A percentile compares a stretch with the other conserved stretches of the same genome.
Conservation (phyloP, 2,888 invertebrate genomes). For the Imbricaverruca yamaguchii region DNA sequence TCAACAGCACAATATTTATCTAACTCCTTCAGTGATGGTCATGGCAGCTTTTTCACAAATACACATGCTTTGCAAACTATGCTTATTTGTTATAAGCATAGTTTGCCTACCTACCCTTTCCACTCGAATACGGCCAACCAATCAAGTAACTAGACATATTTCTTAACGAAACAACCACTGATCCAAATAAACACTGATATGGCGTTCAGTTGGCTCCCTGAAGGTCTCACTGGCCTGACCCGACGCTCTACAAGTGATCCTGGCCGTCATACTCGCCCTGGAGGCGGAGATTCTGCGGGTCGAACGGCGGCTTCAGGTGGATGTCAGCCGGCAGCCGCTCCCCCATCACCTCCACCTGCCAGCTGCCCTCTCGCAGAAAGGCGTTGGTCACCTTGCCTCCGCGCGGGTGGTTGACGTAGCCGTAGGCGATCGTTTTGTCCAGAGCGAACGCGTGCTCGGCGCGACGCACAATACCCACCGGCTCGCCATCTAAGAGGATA, state of each 20-base stretch:
- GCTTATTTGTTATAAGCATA: too few relatives aligned
- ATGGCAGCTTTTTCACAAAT: too few relatives aligned
- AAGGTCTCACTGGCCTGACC: background rate
- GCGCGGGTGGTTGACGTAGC: conserved; percentile 43
- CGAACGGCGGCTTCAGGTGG: conserved; percentile 69
- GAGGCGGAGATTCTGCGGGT: conserved; percentile 65
- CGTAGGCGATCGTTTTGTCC: conserved; percentile 54
- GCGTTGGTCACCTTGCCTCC: conserved; percentile 27
- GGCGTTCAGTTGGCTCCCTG: too few relatives aligned
- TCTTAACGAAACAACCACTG: too few relatives aligned
- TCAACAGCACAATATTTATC: too few relatives aligned
- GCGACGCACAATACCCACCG: conserved; percentile 70
- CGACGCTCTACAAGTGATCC: conserved; percentile 29
- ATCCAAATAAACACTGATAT: too few relatives aligned
- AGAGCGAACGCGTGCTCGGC: conserved; percentile 66
- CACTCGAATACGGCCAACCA: too few relatives aligned
- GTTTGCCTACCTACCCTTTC: too few relatives aligned
- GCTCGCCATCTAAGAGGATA: conserved; percentile 56
- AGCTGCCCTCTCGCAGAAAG: conserved; percentile 56
- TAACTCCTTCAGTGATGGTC: too few relatives aligned
- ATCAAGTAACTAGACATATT: too few relatives aligned
- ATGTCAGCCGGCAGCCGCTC: conserved; percentile 60
- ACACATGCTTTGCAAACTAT: too few relatives aligned
- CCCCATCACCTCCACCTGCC: conserved; percentile 74
- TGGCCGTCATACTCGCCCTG: conserved; percentile 49